Conservation (phyloP, 2,888 invertebrate genomes). For the Rapana venosa region DNA sequence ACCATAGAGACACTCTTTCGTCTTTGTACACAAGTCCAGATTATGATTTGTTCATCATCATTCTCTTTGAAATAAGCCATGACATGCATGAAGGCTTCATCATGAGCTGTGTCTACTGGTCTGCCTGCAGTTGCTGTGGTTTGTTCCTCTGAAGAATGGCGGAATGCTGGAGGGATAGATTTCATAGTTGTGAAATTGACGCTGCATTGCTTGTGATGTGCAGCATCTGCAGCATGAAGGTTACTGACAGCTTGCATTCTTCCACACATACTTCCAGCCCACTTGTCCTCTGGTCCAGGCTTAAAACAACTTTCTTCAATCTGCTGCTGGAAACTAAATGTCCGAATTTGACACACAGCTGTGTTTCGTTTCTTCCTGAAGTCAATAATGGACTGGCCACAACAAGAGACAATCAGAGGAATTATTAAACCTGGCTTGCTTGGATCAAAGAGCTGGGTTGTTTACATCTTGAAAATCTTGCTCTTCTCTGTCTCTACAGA, state of each 20-base stretch:
- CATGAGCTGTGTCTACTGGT: not conserved
- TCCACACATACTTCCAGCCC: not conserved
- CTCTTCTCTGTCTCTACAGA: too few species aligned
- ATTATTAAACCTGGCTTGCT: too few species aligned
- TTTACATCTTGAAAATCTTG: too few species aligned
- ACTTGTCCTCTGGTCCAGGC: not conserved
- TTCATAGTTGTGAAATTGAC: constrained; percentile 30
- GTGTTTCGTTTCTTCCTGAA: not conserved
- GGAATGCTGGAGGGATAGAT: constrained; percentile 14
- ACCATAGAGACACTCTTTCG: not conserved
- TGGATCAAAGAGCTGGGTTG: too few species aligned
- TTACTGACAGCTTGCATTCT: not conserved
- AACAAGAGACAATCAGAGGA: too few species aligned
- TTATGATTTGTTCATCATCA: constrained; percentile 26
- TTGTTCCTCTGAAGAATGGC: not conserved
- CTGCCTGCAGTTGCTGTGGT: not conserved
- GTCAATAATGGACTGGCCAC: too few species aligned
- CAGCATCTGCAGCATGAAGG: constrained; percentile 37
- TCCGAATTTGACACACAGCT: not conserved
- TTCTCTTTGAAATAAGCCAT: not conserved
- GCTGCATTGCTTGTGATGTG: constrained; percentile 20
- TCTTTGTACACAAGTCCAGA: not conserved
- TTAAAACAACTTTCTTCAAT: not conserved
- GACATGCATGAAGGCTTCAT: constrained; percentile 6
- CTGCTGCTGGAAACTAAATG: not conserved